Percentiles rank a stretch among this genome's conserved stretches.
Evolutionary conservation across 2,113 vertebrate species (phyloP).

Genomic region (Urocolius indicus): DNA sequence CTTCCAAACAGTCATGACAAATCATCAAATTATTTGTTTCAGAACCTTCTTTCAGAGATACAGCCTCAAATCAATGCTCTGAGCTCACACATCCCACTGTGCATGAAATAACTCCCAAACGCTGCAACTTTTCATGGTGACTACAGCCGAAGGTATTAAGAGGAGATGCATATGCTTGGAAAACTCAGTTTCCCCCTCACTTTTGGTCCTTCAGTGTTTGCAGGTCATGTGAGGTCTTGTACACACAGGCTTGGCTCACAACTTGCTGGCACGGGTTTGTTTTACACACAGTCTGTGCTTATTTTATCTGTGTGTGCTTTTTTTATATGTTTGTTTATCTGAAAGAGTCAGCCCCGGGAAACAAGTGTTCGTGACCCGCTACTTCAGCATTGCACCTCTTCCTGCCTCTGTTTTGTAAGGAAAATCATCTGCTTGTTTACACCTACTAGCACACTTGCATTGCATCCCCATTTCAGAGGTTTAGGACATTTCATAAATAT

Average conservation of each 20-base stretch:
- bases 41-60: not conserved
- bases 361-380: not conserved
- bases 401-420: not conserved
- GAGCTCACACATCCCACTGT: not conserved
- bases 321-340: not conserved
- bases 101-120: not conserved
- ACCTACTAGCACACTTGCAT: rapidly evolving
- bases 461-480: not conserved
- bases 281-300: not conserved
- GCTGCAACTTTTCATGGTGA: not conserved
- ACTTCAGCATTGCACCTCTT: not conserved
- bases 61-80: not conserved
- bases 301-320: not conserved
- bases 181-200: not conserved
- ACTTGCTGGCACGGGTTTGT: not conserved
- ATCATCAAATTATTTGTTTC: not conserved
- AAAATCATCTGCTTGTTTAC: not conserved
- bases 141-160: not conserved
- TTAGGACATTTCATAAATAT: not conserved
- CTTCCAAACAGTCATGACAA: not conserved
- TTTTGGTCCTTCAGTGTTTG: not conserved
- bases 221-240: not conserved
- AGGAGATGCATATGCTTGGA: not conserved
- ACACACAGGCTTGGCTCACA: not conserved
- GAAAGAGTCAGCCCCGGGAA: no score